These are phyloP conservation scores for Melanerpes aurifrons DNA, from an alignment of 2,113 vertebrate species.

Conservation along the genomic window DNA sequence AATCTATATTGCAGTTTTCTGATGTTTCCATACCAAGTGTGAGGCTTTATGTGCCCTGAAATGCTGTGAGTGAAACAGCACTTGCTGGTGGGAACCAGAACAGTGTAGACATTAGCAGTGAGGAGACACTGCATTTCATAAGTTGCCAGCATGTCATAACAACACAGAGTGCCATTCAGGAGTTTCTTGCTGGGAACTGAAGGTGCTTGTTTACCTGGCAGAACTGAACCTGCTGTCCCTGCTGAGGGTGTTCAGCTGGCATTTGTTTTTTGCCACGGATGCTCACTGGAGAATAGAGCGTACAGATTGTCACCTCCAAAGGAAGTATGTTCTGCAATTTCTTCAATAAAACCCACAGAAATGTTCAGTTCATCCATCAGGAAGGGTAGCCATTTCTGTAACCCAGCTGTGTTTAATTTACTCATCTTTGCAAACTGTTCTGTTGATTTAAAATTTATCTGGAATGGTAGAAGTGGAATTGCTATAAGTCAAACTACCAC, in stretches of 20 bases:
- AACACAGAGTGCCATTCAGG: accelerated
- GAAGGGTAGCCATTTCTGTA: not conserved
- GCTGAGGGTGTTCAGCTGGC: not conserved
- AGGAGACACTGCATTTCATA: not conserved
- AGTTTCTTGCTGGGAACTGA: not conserved
- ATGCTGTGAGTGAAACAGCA: not conserved
- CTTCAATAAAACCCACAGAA: not conserved
- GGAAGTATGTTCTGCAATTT: not conserved
- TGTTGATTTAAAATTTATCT: not conserved
- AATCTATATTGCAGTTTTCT: not conserved
- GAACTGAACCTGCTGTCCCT: not conserved
- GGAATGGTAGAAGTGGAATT: not conserved
- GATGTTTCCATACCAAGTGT: not conserved
- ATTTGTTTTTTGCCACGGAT: not conserved
- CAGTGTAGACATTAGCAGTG: not conserved
- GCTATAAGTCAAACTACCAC: not conserved
- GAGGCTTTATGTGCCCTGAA: not conserved
- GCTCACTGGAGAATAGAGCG: not conserved
- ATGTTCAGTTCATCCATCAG: not conserved
- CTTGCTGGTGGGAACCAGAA: not conserved
- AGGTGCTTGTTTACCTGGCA: not conserved
- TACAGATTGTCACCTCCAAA: not conserved
- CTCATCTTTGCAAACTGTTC: not conserved
- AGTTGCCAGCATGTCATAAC: accelerated
- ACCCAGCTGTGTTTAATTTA: not conserved